Evolutionary conservation across 1,140 invertebrate genomes (phyloP).

Genomic region (Popillia japonica): DNA sequence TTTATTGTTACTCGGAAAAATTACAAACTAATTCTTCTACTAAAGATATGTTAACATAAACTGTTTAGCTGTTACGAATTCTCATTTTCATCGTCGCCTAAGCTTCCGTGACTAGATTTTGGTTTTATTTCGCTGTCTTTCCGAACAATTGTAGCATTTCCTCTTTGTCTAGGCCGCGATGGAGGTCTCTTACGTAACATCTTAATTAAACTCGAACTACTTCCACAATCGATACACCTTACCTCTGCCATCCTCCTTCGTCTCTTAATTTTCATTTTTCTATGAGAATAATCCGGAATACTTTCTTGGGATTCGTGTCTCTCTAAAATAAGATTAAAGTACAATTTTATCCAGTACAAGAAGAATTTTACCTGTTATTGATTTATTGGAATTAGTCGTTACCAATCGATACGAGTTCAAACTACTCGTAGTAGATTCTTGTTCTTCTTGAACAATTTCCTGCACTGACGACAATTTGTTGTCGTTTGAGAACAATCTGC

Average conservation of each 20-base stretch:
- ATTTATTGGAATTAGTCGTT: background rate
- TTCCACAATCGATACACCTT: background rate
- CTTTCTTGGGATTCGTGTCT: slow-evolving; percentile 17
- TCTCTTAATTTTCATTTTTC: background rate
- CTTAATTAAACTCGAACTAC: slow-evolving; percentile 13
- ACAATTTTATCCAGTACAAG: background rate
- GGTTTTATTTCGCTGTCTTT: slow-evolving; percentile 11
- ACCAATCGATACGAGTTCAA: background rate
- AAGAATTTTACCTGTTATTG: background rate
- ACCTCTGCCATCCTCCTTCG: slow-evolving; percentile 12
- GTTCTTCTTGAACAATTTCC: slow-evolving; percentile 28
- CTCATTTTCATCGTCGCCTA: slow-evolving; percentile 38
- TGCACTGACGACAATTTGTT: slow-evolving; percentile 18
- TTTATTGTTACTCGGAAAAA: too few species aligned
- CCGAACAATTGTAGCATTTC: slow-evolving; percentile 10
- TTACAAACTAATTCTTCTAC: too few species aligned
- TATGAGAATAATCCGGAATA: background rate
- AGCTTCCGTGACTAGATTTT: slow-evolving; percentile 27
- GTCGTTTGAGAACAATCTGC: slow-evolving; percentile 8
- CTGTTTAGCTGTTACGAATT: too few species aligned
- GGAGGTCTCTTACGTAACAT: slow-evolving; percentile 7
- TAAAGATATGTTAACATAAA: too few species aligned
- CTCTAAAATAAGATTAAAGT: background rate
- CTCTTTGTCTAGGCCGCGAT: slow-evolving; percentile 17
- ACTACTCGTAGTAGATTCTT: slow-evolving; percentile 4